A percentile compares a stretch with the other conserved stretches of the same genome.
Evolutionary conservation across 1,140 invertebrate species (phyloP).

Genomic region (Micrasema minimum): DNA sequence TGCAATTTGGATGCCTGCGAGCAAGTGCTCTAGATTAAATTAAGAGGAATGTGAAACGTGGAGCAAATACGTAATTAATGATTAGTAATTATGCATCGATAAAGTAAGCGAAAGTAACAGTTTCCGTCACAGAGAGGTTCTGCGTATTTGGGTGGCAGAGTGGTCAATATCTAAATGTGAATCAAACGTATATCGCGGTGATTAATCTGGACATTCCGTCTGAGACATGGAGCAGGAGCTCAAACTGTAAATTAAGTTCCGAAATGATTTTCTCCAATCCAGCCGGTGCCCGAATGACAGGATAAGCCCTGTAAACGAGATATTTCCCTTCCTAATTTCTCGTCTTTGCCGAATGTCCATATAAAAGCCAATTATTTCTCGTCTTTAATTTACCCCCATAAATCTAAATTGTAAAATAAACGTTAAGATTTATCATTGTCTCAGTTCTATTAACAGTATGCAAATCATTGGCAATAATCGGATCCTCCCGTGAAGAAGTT

Average conservation of each 20-base stretch:
- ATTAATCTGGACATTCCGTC: neutral
- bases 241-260: too few relatives aligned
- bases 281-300: too few relatives aligned
- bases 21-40: too few relatives aligned
- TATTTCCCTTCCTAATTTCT: neutral
- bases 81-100: too few relatives aligned
- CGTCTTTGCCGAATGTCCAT: constrained; percentile 3
- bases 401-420: constrained; percentile 35
- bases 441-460: constrained; percentile 20
- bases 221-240: neutral
- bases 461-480: constrained; percentile 5
- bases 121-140: too few relatives aligned
- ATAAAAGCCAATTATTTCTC: constrained; percentile 31
- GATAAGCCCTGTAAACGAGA: neutral
- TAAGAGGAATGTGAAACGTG: too few relatives aligned
- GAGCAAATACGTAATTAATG: too few relatives aligned
- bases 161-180: neutral
- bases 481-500: neutral
- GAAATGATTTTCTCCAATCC: too few relatives aligned
- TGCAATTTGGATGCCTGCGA: too few relatives aligned
- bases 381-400: constrained; percentile 15
- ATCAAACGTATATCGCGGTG: neutral
- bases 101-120: too few relatives aligned
- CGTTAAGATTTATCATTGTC: constrained; percentile 16
- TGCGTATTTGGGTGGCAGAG: neutral